These are phyloP conservation scores for Blennius ocellaris DNA, from an alignment of 2,113 vertebrate species.

Conservation along the genomic window DNA sequence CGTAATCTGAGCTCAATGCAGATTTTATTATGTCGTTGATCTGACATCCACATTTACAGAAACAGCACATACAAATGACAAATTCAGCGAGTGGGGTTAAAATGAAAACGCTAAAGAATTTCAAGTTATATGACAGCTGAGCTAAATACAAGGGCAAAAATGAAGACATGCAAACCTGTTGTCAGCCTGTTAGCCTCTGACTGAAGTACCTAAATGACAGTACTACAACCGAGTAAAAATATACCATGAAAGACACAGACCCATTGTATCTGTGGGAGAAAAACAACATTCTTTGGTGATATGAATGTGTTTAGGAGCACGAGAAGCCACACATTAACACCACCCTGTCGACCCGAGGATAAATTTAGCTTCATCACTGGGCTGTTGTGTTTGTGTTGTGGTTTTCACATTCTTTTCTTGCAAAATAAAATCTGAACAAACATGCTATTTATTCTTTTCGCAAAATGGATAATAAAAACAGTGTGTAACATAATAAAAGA, in stretches of 20 bases:
- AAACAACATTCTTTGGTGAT: constrained; percentile 77
- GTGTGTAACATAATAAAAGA: constrained; percentile 63
- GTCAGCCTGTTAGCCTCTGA: constrained; percentile 51
- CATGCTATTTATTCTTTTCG: constrained; percentile 62
- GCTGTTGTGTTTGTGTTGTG: constrained; percentile 61
- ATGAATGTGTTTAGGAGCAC: constrained; percentile 68
- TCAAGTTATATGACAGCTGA: constrained; percentile 9
- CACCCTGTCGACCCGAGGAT: constrained; percentile 54
- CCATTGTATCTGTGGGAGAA: constrained; percentile 63
- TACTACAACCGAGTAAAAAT: constrained; percentile 46
- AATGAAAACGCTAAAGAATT: background rate
- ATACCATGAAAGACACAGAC: constrained; percentile 63
- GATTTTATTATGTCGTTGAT: background rate
- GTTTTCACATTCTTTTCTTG: constrained; percentile 62
- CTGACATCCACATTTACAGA: constrained; percentile 12
- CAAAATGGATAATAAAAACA: constrained; percentile 64
- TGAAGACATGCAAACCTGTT: constrained; percentile 35
- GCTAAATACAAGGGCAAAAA: background rate
- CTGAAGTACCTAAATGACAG: constrained; percentile 64
- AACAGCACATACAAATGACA: background rate
- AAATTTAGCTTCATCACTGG: constrained; percentile 59
- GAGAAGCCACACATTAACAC: constrained; percentile 72
- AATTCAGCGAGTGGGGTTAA: constrained; percentile 6
- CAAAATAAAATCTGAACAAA: constrained; percentile 23
- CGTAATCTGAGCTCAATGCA: no score